phyloP scores from a whole-genome alignment of 1,140 invertebrate species.

The Cotesia typhae region DNA sequence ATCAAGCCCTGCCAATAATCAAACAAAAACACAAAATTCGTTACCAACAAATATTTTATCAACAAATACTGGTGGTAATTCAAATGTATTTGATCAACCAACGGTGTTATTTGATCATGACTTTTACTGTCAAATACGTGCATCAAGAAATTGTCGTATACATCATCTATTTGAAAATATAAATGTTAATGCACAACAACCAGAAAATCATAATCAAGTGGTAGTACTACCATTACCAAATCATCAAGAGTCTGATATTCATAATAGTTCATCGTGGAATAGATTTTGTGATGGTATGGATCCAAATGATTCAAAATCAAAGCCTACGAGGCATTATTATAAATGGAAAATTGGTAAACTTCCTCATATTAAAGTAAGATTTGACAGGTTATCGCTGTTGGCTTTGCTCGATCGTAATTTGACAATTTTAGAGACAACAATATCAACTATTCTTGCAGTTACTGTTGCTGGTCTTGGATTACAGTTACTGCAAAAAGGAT shows the following conservation, averaged over 20 bases:
- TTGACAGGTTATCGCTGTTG: conserved; percentile 91
- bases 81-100: conserved; percentile 42
- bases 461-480: conserved; percentile 87
- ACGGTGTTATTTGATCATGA: conserved; percentile 45
- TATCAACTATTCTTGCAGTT: conserved; percentile 87
- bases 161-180: conserved; percentile 54
- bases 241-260: conserved; percentile 50
- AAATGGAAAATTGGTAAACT: conserved; percentile 82
- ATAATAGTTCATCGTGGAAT: conserved; percentile 57
- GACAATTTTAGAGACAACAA: conserved; percentile 83
- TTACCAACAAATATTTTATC: conserved; percentile 48
- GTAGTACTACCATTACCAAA: conserved; percentile 49
- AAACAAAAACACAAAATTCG: conserved; percentile 53
- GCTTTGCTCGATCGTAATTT: conserved; percentile 93
- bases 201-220: conserved; percentile 47
- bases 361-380: conserved; percentile 78
- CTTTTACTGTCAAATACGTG: conserved; percentile 42
- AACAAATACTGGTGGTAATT: conserved; percentile 43
- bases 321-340: conserved; percentile 82
- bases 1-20: conserved; percentile 55
- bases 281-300: conserved; percentile 56
- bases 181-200: conserved; percentile 42
- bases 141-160: conserved; percentile 49
- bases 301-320: conserved; percentile 51
- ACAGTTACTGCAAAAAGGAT: conserved; percentile 81